Conservation (phyloP, 2,888 invertebrate genomes). For the Parnassius glacialis region DNA sequence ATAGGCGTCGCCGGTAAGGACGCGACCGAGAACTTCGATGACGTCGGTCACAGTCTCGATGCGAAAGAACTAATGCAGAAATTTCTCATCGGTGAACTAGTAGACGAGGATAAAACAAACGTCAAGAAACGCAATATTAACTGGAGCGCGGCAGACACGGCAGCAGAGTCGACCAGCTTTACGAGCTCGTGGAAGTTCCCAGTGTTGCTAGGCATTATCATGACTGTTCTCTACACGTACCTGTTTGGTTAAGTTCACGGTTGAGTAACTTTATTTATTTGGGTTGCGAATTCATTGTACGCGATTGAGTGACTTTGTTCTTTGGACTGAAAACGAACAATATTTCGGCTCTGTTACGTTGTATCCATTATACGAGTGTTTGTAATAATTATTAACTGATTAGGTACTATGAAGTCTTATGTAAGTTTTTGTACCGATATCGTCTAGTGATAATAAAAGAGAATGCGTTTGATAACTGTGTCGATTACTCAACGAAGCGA, state of each 20-base stretch:
- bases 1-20: slow-evolving; percentile 92
- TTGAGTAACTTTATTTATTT: too few relatives aligned
- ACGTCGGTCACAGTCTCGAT: slow-evolving; percentile 98
- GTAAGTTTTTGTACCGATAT: too few relatives aligned
- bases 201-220: slow-evolving; percentile 81
- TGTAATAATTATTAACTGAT: too few relatives aligned
- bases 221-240: slow-evolving; percentile 83
- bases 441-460: too few relatives aligned
- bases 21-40: slow-evolving; percentile 97
- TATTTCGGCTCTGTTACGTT: too few relatives aligned
- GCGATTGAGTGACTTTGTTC: too few relatives aligned
- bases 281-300: too few relatives aligned
- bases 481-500: too few relatives aligned
- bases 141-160: slow-evolving; percentile 40
- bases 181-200: slow-evolving; percentile 83
- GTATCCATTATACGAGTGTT: too few relatives aligned
- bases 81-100: slow-evolving; percentile 91
- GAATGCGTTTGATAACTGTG: too few relatives aligned
- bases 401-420: too few relatives aligned
- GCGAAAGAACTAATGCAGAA: slow-evolving; percentile 95
- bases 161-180: slow-evolving; percentile 24
- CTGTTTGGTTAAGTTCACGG: slow-evolving; percentile 66
- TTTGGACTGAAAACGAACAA: too few relatives aligned
- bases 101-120: slow-evolving; percentile 80
- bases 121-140: slow-evolving; percentile 38